Conservation (phyloP, 2,888 invertebrate genomes). For the Habroteleia sp. region DNA sequence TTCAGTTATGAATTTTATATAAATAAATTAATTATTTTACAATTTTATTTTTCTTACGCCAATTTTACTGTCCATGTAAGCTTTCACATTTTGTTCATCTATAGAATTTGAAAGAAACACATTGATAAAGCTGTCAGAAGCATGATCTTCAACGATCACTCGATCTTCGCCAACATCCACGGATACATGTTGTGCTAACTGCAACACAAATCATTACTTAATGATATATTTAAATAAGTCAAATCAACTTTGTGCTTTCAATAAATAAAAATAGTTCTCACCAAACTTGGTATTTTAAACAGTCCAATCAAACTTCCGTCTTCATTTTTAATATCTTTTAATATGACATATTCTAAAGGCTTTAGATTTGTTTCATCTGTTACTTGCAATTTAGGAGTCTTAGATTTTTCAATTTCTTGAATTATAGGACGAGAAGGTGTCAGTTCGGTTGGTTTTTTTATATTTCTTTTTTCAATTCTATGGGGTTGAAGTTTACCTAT, state of each 20-base stretch:
- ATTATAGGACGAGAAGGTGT: conserved; percentile 82
- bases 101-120: conserved; percentile 87
- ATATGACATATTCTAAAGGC: conserved; percentile 68
- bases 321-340: conserved; percentile 82
- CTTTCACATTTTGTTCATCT: conserved; percentile 83
- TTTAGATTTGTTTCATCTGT: conserved; percentile 24
- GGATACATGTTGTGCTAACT: conserved; percentile 81
- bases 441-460: conserved; percentile 81
- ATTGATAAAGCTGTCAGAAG: conserved; percentile 85
- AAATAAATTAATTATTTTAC: conserved; percentile 2
- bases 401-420: conserved; percentile 83
- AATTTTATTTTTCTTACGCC: conserved; percentile 78
- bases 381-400: conserved; percentile 11
- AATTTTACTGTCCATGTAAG: conserved; percentile 82
- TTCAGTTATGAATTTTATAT: not conserved
- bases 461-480: conserved; percentile 87
- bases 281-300: conserved; percentile 84
- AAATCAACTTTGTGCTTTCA: conserved; percentile 17
- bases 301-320: conserved; percentile 84
- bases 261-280: conserved; percentile 76
- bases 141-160: conserved; percentile 85
- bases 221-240: conserved; percentile 12
- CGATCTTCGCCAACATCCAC: conserved; percentile 90
- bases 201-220: conserved; percentile 62
- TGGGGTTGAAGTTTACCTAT: conserved; percentile 89